Conservation (phyloP, 2,113 vertebrate species). For the Anser cygnoides region DNA sequence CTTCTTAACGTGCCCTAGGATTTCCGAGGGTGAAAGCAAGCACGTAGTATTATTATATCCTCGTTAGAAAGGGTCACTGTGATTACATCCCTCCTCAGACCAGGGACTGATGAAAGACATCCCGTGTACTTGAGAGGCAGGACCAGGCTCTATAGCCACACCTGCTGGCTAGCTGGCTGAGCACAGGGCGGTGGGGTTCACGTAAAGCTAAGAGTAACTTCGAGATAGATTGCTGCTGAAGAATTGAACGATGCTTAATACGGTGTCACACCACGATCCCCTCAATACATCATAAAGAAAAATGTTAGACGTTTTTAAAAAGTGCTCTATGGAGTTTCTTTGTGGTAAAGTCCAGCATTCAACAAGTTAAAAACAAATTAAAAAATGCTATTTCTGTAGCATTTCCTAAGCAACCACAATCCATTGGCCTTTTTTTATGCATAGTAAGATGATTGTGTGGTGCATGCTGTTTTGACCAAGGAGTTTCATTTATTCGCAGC, state of each 20-base stretch:
- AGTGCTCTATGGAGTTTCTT: neutral
- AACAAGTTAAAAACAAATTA: neutral
- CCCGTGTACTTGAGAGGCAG: neutral
- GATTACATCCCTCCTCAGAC: neutral
- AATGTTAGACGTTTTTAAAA: neutral
- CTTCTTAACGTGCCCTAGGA: neutral
- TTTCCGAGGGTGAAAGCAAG: neutral
- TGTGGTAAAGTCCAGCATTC: neutral
- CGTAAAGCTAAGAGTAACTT: rapidly evolving
- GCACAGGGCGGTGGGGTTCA: neutral
- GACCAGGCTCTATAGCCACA: constrained; percentile 59
- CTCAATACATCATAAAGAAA: neutral
- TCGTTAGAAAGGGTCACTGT: rapidly evolving
- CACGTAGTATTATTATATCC: rapidly evolving
- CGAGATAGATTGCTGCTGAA: neutral
- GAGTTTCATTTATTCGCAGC: neutral
- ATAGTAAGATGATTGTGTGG: neutral
- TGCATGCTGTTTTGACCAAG: neutral
- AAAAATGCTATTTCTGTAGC: no score
- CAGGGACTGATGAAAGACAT: neutral
- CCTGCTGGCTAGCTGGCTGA: constrained; percentile 34
- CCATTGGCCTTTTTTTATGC: rapidly evolving
- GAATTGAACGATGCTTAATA: neutral
- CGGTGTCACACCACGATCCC: neutral
- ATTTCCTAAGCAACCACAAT: neutral